Conservation (phyloP, 1,140 invertebrate species). For the Anastrepha obliqua region DNA sequence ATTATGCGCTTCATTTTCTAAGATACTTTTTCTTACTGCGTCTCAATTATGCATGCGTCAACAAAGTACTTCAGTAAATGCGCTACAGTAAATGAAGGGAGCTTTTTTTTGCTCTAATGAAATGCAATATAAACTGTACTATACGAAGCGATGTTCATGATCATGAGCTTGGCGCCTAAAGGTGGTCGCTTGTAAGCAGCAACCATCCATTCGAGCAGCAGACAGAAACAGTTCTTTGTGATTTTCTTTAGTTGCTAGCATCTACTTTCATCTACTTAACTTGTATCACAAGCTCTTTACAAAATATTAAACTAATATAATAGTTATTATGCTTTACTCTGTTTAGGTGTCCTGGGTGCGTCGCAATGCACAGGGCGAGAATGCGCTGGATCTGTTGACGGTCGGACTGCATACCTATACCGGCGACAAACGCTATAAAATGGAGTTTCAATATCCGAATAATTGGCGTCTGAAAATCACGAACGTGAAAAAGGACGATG, state of each 20-base stretch:
- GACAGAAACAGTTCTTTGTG: too few species aligned
- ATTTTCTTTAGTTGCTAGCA: not conserved
- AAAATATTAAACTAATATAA: not conserved
- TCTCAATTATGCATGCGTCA: slow-evolving; percentile 52
- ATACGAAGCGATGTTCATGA: not conserved
- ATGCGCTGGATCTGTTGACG: slow-evolving; percentile 80
- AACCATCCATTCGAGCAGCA: too few species aligned
- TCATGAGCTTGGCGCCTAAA: too few species aligned
- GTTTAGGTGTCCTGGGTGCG: slow-evolving; percentile 83
- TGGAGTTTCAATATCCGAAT: slow-evolving; percentile 85
- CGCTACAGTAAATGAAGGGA: not conserved
- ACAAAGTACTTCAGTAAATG: not conserved
- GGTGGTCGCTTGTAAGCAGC: too few species aligned
- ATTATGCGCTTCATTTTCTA: not conserved
- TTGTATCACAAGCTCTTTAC: not conserved
- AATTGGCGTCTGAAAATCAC: slow-evolving; percentile 85
- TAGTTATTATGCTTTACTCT: not conserved
- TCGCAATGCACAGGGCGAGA: slow-evolving; percentile 79
- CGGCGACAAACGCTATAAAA: slow-evolving; percentile 83
- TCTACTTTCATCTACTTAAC: not conserved
- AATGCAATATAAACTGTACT: not conserved
- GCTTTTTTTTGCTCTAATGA: slow-evolving; percentile 5
- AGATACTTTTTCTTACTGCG: not conserved
- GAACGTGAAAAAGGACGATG: slow-evolving; percentile 82
- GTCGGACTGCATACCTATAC: slow-evolving; percentile 83